Base-by-base conservation (phyloP, 2,888 invertebrate genomes). In the Nephrotoma flavescens region DNA sequence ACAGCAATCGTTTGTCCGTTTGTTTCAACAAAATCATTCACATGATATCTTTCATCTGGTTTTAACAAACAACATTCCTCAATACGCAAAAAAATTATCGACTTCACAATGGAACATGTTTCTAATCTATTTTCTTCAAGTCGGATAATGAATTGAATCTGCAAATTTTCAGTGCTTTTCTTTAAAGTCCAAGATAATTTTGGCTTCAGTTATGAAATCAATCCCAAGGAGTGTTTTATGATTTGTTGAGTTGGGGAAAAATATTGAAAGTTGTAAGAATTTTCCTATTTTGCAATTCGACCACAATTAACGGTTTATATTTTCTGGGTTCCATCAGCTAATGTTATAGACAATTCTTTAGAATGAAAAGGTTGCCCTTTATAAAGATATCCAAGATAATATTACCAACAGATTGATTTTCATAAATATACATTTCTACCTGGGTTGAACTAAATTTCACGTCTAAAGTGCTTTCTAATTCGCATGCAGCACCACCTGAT, bases 171-270 rank as follows among this genome's bases (percentile, higher is more conserved):
- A 89, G 2, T 87, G 88, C 6, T 87, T 19, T 52, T 89, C 89
- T 0, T 89, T 88, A n/a, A 89, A 47, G 86, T 89, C 88, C 11
- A 90, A 87, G 5, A 89, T 84, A 42, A 90, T 89, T 0, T 88
- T 87, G 11, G 88, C 89, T 6, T 89, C 89, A 42, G 88, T 87
- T 2, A 89, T 86, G 52, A 89, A 89, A 4, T 89, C 88, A 3
- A 89, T 87, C 31, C 88, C 89, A 9, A 89, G 83, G 85, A 85
- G 0, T 87, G 19, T 19, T 19, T 19, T 19, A 19, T 19, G 19
- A 19, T 19, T 19, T 19, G 19, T 19, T 19, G 19, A 84, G n/a
- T 88, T 88, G 3, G 89, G 89, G 88, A 6, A 89, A 87, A 2
- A 89, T 88, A 31, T 89, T 57, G 41, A 90, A 88, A 86, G 88